Percentiles rank a stretch among this genome's conserved stretches.
Evolutionary conservation across 1,140 invertebrate genomes (phyloP).

Genomic region (Elymnias hypermnestra): DNA sequence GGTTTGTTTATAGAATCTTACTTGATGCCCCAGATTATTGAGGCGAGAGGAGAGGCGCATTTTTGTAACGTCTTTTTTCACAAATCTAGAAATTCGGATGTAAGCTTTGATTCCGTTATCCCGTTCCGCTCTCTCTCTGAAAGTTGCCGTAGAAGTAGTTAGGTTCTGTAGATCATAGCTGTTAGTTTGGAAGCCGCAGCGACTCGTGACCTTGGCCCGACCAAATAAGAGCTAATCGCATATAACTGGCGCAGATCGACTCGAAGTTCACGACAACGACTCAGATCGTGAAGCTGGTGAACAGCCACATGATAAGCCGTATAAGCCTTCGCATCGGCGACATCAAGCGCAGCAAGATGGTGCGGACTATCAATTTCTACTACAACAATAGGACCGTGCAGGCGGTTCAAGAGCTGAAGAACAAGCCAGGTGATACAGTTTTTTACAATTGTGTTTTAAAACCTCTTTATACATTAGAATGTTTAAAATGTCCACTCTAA

Average conservation of each 20-base stretch:
- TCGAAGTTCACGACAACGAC: slow-evolving; percentile 98
- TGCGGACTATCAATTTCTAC: slow-evolving; percentile 95
- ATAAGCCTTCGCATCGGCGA: slow-evolving; percentile 95
- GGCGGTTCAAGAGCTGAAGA: slow-evolving; percentile 97
- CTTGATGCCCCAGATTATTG: too few relatives aligned
- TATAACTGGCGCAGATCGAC: slow-evolving; percentile 80
- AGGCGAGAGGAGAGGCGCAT: too few relatives aligned
- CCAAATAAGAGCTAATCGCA: slow-evolving; percentile 40
- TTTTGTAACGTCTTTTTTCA: too few relatives aligned
- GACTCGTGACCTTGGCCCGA: slow-evolving; percentile 6
- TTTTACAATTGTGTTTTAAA: too few relatives aligned
- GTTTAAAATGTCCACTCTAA: too few relatives aligned
- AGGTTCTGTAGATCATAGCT: too few relatives aligned
- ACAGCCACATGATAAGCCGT: slow-evolving; percentile 95
- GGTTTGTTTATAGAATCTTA: too few relatives aligned
- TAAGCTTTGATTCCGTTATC: too few relatives aligned
- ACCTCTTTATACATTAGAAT: too few relatives aligned
- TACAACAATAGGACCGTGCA: slow-evolving; percentile 98
- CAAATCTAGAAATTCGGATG: too few relatives aligned
- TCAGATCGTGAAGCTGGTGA: slow-evolving; percentile 97
- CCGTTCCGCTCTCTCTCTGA: too few relatives aligned
- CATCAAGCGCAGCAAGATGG: slow-evolving; percentile 98
- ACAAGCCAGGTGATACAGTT: slow-evolving; percentile 85
- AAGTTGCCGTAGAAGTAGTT: too few relatives aligned
- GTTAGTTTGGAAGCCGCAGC: background rate